phyloP scores from a whole-genome alignment of 1,140 invertebrate species.

The Araneus ventricosus region DNA sequence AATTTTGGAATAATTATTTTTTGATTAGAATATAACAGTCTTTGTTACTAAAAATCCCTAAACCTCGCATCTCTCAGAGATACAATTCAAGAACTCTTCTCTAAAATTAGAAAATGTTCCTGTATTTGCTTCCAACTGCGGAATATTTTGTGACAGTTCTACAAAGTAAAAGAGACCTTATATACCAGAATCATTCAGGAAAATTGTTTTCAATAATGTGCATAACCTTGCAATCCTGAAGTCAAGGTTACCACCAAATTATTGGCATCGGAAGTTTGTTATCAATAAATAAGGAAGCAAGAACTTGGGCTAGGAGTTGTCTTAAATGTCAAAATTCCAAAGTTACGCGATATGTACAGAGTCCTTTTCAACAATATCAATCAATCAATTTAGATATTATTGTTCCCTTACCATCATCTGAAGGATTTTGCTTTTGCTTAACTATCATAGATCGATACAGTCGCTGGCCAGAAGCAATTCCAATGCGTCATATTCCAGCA shows the following conservation, averaged over 20 bases:
- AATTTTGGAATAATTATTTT: too few relatives aligned
- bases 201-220: conserved; percentile 40
- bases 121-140: neutral
- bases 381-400: conserved; percentile 8
- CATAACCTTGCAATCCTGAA: conserved; percentile 65
- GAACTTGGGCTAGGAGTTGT: neutral
- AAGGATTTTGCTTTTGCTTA: too few relatives aligned
- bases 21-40: too few relatives aligned
- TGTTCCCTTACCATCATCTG: too few relatives aligned
- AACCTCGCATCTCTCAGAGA: too few relatives aligned
- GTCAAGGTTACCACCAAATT: conserved; percentile 1
- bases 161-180: neutral
- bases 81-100: too few relatives aligned
- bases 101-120: neutral
- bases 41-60: too few relatives aligned
- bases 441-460: too few relatives aligned
- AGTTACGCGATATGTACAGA: neutral
- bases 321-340: neutral
- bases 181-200: conserved; percentile 38
- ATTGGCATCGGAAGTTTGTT: neutral
- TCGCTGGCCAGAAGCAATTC: conserved; percentile 39
- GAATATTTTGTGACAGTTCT: conserved; percentile 19
- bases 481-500: neutral
- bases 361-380: neutral
- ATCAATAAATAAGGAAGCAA: neutral